Conservation (phyloP, 2,797 vertebrate species). For the Argyrosomus regius region DNA sequence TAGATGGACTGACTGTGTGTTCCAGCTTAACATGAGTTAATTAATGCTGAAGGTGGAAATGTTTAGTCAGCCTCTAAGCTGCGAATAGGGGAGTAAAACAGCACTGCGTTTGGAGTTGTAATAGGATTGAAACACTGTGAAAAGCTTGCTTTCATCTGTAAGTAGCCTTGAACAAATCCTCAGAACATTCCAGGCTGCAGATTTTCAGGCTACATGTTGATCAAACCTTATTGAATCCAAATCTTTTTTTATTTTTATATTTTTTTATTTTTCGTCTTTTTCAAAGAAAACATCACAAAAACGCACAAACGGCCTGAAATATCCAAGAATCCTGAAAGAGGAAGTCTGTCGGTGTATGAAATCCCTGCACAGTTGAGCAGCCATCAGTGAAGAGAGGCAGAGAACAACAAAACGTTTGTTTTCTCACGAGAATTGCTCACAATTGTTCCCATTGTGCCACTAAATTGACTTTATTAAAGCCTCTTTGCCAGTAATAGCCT, state of each 20-base stretch:
- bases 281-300: not conserved
- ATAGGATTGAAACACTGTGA: slow-evolving; percentile 69
- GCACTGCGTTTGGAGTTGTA: slow-evolving; percentile 55
- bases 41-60: slow-evolving; percentile 58
- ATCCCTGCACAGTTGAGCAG: not conserved
- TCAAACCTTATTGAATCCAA: slow-evolving; percentile 5
- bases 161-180: slow-evolving; percentile 59
- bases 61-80: slow-evolving; percentile 55
- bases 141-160: slow-evolving; percentile 75
- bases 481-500: slow-evolving; percentile 61
- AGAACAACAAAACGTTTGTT: slow-evolving; percentile 53
- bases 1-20: slow-evolving; percentile 39
- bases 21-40: slow-evolving; percentile 51
- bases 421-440: slow-evolving; percentile 44
- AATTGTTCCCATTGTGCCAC: slow-evolving; percentile 56
- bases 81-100: slow-evolving; percentile 57
- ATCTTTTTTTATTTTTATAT: slow-evolving; percentile 14
- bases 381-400: slow-evolving; percentile 4
- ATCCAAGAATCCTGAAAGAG: not conserved
- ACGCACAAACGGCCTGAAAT: not conserved
- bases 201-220: slow-evolving; percentile 20
- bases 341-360: not conserved
- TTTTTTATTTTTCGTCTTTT: not conserved
- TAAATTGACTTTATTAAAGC: slow-evolving; percentile 70
- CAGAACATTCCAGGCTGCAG: slow-evolving; percentile 70